Percentiles rank a stretch among this genome's conserved stretches.
Evolutionary conservation across 1,140 invertebrate genomes (phyloP).

Genomic region (Daktulosphaira vitifoliae): DNA sequence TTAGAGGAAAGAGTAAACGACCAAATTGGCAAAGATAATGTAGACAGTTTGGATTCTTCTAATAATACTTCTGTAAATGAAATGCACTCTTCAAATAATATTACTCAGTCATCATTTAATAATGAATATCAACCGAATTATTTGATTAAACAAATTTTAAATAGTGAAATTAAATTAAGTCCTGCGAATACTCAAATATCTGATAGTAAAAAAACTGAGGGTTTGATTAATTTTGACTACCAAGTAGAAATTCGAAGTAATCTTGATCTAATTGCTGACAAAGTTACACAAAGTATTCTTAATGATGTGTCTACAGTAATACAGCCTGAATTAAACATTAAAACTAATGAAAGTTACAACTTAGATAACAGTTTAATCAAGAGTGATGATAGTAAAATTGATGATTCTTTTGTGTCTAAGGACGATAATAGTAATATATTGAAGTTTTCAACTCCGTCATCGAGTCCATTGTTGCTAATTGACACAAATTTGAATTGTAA

Average conservation of each 20-base stretch:
- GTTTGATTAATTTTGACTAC: background rate
- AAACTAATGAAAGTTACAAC: too few relatives aligned
- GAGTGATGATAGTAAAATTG: too few relatives aligned
- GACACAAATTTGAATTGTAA: too few relatives aligned
- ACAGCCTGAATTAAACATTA: too few relatives aligned
- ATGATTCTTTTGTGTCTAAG: too few relatives aligned
- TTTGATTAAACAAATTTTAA: conserved; percentile 15
- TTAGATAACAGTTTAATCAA: too few relatives aligned
- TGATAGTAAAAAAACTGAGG: background rate
- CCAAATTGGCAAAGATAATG: background rate
- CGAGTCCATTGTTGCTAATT: too few relatives aligned
- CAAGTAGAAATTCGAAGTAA: background rate
- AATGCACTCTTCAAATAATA: background rate
- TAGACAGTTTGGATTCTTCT: background rate
- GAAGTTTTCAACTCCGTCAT: too few relatives aligned
- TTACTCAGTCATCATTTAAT: background rate
- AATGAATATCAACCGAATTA: conserved; percentile 7
- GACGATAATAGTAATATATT: too few relatives aligned
- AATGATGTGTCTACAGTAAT: too few relatives aligned
- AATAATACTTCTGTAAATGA: background rate
- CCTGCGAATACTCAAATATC: background rate
- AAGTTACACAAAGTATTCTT: too few relatives aligned
- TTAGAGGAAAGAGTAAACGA: conserved; percentile 14
- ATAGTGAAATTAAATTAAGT: background rate
- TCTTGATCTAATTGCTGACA: too few relatives aligned